Percentiles rank a stretch among this genome's conserved stretches.
These are phyloP conservation scores for Aporophyla nigra DNA, from an alignment of 2,888 invertebrate species.

Conservation along the genomic window DNA sequence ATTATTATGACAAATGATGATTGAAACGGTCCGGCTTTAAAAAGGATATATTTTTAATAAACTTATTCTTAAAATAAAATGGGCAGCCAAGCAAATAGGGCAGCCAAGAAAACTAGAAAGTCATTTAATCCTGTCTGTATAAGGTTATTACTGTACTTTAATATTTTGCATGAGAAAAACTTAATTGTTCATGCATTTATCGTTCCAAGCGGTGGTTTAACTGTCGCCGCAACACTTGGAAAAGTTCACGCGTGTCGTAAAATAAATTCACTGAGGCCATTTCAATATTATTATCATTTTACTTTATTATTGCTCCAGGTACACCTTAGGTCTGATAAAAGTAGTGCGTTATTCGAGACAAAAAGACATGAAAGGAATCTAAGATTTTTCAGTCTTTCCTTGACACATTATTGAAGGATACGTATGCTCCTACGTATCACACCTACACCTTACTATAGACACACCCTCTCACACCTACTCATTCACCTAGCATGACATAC, in stretches of 20 bases:
- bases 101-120: not conserved
- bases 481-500: too few relatives aligned
- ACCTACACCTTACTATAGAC: too few relatives aligned
- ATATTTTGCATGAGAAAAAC: conserved; percentile 8
- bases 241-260: conserved; percentile 7
- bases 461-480: too few relatives aligned
- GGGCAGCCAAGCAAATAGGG: not conserved
- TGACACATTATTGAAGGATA: too few relatives aligned
- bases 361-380: not conserved
- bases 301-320: not conserved
- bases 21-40: not conserved
- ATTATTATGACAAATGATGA: not conserved
- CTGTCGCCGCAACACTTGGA: conserved; percentile 30
- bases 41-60: not conserved
- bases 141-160: not conserved
- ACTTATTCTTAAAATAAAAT: not conserved
- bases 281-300: conserved; percentile 16
- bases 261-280: conserved; percentile 17
- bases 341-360: not conserved
- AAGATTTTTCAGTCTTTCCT: too few relatives aligned
- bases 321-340: not conserved
- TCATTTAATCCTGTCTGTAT: not conserved
- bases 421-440: too few relatives aligned
- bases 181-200: conserved; percentile 35
- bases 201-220: conserved; percentile 11